These are phyloP conservation scores for Graptemys geographica DNA, from an alignment of 2,797 vertebrate species.

Conservation along the genomic window DNA sequence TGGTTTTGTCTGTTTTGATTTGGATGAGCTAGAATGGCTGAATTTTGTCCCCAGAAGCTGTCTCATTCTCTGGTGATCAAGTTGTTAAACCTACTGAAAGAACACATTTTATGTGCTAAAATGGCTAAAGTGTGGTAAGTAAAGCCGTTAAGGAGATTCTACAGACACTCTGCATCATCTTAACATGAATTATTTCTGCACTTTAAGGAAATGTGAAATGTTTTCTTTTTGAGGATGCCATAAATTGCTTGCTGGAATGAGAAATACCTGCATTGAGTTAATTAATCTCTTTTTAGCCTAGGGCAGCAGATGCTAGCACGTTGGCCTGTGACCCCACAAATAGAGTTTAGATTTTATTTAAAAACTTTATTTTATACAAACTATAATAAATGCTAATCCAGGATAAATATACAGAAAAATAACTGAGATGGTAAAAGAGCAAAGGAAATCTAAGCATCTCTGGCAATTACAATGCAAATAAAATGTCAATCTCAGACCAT, in stretches of 20 bases:
- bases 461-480: not conserved
- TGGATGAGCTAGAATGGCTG: not conserved
- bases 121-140: not conserved
- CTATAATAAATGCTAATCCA: not conserved
- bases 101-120: not conserved
- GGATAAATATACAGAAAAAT: not conserved
- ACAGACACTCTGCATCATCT: not conserved
- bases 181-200: constrained; percentile 9
- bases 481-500: not conserved
- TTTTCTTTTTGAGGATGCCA: constrained; percentile 6
- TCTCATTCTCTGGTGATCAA: not conserved
- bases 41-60: not conserved
- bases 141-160: constrained; percentile 6
- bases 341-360: not conserved
- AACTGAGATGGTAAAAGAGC: not conserved
- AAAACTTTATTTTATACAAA: not conserved
- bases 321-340: not conserved
- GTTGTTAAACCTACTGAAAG: not conserved
- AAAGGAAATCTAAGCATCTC: not conserved
- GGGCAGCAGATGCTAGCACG: not conserved
- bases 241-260: not conserved
- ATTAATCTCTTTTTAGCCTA: not conserved
- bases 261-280: not conserved
- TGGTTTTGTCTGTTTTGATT: not conserved
- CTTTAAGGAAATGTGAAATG: not conserved